A percentile compares a stretch with the other conserved stretches of the same genome.
Conservation (phyloP, 2,113 vertebrate genomes). For the Talpa occidentalis region DNA sequence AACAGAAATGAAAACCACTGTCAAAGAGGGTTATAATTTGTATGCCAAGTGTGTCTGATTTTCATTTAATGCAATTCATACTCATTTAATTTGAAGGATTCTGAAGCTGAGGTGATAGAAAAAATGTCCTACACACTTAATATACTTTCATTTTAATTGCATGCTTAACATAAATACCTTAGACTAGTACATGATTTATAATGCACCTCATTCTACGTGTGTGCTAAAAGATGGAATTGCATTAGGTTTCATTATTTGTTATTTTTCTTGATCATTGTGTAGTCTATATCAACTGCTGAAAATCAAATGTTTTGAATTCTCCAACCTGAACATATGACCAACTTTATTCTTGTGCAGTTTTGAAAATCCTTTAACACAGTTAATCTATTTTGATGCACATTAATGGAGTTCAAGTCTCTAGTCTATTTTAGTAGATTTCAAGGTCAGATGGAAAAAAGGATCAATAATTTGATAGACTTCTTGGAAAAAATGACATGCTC, state of each 20-base stretch:
- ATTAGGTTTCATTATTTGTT: constrained; percentile 62
- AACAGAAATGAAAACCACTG: not conserved
- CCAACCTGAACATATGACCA: constrained; percentile 56
- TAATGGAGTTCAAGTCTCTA: constrained; percentile 45
- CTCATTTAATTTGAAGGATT: constrained; percentile 64
- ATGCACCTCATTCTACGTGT: constrained; percentile 33
- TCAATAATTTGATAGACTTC: constrained; percentile 17
- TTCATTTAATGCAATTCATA: constrained; percentile 50
- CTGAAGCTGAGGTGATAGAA: constrained; percentile 64
- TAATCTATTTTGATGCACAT: constrained; percentile 34
- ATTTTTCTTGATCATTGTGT: constrained; percentile 59
- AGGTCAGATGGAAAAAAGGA: constrained; percentile 17
- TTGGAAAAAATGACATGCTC: not conserved
- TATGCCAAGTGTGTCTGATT: constrained; percentile 33
- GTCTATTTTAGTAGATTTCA: constrained; percentile 58
- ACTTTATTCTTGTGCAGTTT: not conserved
- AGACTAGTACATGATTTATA: constrained; percentile 61
- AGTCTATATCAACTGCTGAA: constrained; percentile 15
- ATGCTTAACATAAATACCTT: constrained; percentile 62
- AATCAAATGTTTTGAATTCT: constrained; percentile 64
- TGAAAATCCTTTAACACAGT: constrained; percentile 39
- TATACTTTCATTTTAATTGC: constrained; percentile 62
- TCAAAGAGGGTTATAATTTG: constrained; percentile 50
- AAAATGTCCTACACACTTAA: constrained; percentile 49
- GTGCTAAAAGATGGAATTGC: constrained; percentile 60